A percentile compares a stretch with the other conserved stretches of the same genome.
Conservation (phyloP, 2,797 vertebrate species). For the Merluccius polli region DNA sequence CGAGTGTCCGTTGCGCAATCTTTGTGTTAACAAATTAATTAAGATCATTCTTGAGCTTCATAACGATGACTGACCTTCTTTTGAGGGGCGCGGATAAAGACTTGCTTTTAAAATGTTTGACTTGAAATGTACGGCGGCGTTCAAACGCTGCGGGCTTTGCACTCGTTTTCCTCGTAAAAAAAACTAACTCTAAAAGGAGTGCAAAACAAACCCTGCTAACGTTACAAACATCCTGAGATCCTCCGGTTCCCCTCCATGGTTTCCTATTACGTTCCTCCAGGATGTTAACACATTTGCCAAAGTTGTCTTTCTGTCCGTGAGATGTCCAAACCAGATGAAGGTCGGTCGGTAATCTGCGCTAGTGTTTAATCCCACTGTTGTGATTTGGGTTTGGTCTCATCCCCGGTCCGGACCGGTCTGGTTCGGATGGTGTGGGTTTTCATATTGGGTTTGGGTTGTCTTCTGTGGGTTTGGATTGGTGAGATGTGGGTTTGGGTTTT, state of each 20-base stretch:
- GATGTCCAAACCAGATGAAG: neutral
- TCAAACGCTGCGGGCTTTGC: too few species aligned
- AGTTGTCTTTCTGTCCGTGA: neutral
- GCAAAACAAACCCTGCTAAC: neutral
- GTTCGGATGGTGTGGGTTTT: neutral
- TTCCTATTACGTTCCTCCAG: neutral
- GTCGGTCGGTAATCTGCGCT: neutral
- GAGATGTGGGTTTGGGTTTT: neutral
- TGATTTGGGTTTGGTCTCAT: neutral
- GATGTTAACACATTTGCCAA: neutral
- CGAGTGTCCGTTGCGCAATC: neutral
- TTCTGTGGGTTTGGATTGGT: neutral
- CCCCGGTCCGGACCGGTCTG: neutral
- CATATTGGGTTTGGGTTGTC: neutral
- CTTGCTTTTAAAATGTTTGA: too few species aligned
- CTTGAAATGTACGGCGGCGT: too few species aligned
- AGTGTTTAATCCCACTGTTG: neutral
- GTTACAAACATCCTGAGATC: neutral
- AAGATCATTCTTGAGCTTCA: neutral
- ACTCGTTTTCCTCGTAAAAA: too few species aligned
- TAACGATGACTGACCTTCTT: neutral
- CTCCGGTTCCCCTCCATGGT: neutral
- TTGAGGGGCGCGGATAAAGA: neutral
- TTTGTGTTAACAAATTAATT: neutral
- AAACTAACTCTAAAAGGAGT: too few species aligned